These are phyloP conservation scores for Noctua janthina DNA, from an alignment of 2,888 invertebrate species.

Conservation along the genomic window DNA sequence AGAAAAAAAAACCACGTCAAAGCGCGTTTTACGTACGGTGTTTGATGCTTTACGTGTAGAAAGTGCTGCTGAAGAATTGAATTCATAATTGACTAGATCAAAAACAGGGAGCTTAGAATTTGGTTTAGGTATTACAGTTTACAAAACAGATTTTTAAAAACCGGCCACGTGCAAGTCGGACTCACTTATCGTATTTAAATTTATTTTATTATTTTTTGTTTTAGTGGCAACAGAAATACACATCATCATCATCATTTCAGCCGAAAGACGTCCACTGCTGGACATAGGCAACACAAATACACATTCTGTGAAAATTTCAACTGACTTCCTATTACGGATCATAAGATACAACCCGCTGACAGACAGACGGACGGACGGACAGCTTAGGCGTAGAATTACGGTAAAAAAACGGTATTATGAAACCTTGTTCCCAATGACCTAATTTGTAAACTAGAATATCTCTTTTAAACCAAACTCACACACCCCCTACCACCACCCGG, in stretches of 20 bases:
- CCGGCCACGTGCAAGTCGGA: background rate
- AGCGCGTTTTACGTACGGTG: background rate
- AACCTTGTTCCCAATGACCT: background rate
- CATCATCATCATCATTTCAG: too few relatives aligned
- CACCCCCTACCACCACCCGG: conserved; percentile 5
- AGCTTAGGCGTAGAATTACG: too few relatives aligned
- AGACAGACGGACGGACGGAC: too few relatives aligned
- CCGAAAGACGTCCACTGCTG: too few relatives aligned
- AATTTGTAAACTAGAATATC: conserved; percentile 11
- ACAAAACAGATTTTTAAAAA: background rate
- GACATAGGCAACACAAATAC: too few relatives aligned
- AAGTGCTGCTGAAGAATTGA: background rate
- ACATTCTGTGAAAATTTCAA: too few relatives aligned
- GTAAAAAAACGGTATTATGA: background rate
- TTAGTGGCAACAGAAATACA: too few relatives aligned
- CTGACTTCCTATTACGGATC: too few relatives aligned
- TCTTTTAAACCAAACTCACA: background rate
- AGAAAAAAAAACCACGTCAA: background rate
- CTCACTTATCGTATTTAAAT: too few relatives aligned
- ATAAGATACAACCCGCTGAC: too few relatives aligned
- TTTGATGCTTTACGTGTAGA: background rate
- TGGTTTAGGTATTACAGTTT: background rate
- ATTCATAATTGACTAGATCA: background rate
- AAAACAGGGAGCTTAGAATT: background rate
- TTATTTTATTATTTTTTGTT: too few relatives aligned